Percentiles rank a stretch among this genome's conserved stretches.
Evolutionary conservation across 2,888 invertebrate genomes (phyloP).

Genomic region (Eupsilia transversa): DNA sequence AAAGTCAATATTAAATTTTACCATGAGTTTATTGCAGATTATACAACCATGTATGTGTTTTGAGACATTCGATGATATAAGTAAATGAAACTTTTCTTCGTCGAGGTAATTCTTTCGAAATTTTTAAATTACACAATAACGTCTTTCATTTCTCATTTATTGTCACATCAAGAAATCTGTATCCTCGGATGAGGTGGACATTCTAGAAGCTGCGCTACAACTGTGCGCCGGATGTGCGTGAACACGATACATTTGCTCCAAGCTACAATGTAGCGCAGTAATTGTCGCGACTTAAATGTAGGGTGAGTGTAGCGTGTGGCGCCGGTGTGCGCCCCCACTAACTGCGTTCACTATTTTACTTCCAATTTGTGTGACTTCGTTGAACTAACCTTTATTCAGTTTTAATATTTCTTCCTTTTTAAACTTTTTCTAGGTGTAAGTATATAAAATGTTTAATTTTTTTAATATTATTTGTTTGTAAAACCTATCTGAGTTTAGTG

Average conservation of each 20-base stretch:
- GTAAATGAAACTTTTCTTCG: neutral
- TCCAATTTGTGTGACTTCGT: neutral
- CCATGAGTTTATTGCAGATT: too few relatives aligned
- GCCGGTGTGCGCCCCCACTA: too few relatives aligned
- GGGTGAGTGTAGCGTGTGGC: too few relatives aligned
- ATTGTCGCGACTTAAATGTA: too few relatives aligned
- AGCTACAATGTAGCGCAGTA: too few relatives aligned
- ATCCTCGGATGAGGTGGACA: neutral
- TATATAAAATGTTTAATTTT: too few relatives aligned
- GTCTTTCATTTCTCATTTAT: neutral
- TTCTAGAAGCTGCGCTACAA: neutral
- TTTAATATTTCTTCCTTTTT: neutral
- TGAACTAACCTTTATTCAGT: neutral
- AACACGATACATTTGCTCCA: neutral
- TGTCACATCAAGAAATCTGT: neutral
- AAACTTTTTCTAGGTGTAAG: too few relatives aligned
- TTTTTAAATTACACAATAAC: neutral
- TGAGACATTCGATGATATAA: too few relatives aligned
- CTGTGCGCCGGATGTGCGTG: neutral
- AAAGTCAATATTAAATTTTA: too few relatives aligned
- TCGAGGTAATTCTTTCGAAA: neutral
- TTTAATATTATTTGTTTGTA: too few relatives aligned
- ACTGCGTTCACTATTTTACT: neutral
- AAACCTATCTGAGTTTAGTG: neutral
- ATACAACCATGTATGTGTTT: too few relatives aligned